A percentile compares a stretch with the other conserved stretches of the same genome.
These are phyloP conservation scores for Trinorchestia longiramus DNA, from an alignment of 1,140 invertebrate species.

Conservation along the genomic window DNA sequence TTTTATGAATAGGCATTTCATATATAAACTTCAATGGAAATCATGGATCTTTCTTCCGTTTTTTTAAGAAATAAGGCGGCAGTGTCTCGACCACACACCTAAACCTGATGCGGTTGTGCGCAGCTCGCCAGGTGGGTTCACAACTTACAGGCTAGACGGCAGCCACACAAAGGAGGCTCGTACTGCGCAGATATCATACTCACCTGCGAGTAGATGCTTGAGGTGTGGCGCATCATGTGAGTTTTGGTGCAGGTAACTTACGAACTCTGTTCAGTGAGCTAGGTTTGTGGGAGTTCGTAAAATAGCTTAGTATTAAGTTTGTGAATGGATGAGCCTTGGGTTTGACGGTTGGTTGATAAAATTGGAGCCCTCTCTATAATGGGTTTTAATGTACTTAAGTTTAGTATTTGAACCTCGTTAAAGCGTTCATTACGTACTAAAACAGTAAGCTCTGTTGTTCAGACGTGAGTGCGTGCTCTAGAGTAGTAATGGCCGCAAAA, in stretches of 20 bases:
- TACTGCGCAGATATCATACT: not conserved
- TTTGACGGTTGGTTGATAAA: not conserved
- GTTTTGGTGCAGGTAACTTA: not conserved
- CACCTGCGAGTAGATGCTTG: not conserved
- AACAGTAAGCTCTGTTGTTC: not conserved
- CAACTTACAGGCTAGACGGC: not conserved
- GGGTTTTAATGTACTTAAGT: not conserved
- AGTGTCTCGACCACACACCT: not conserved
- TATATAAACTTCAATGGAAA: no score
- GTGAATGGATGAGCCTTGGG: not conserved
- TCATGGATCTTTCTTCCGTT: no score
- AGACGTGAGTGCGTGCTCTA: no score
- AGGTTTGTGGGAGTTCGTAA: no score
- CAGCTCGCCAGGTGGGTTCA: not conserved
- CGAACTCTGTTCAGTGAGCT: not conserved
- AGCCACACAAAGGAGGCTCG: not conserved
- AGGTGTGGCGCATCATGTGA: not conserved
- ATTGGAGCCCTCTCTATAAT: not conserved
- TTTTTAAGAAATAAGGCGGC: not conserved
- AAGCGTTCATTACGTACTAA: not conserved
- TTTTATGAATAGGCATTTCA: no score
- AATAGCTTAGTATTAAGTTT: no score
- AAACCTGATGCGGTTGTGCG: not conserved
- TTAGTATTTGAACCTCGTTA: not conserved
- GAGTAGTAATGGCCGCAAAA: no score